These are phyloP conservation scores for Onychostruthus taczanowskii DNA, from an alignment of 2,113 vertebrate species.

Conservation along the genomic window DNA sequence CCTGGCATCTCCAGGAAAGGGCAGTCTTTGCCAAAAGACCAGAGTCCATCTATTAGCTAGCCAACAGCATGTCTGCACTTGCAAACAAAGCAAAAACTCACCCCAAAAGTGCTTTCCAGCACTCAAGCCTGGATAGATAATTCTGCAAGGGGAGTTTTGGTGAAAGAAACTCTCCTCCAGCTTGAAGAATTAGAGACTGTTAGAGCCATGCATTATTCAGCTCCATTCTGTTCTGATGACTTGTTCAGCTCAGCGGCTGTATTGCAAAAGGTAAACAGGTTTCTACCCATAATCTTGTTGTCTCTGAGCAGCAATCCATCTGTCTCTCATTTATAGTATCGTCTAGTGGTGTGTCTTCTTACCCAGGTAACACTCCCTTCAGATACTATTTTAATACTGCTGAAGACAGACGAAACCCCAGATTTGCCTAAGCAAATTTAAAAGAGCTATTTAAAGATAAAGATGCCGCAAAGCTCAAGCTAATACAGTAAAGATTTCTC, in stretches of 20 bases:
- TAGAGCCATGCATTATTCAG: background rate
- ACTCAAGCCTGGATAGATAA: background rate
- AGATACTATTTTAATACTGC: conserved; percentile 23
- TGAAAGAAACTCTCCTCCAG: background rate
- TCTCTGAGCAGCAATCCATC: conserved; percentile 53
- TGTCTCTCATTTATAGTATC: conserved; percentile 22
- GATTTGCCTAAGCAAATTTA: conserved; percentile 50
- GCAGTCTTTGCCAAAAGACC: background rate
- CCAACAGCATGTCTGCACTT: background rate
- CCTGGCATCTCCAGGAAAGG: background rate
- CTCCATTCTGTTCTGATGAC: background rate
- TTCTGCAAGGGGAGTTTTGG: background rate
- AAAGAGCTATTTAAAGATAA: conserved; percentile 48
- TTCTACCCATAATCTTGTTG: conserved; percentile 21
- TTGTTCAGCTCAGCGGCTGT: background rate
- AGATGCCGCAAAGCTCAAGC: conserved; percentile 47
- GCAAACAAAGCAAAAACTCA: background rate
- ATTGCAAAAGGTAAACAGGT: conserved; percentile 47
- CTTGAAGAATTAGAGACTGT: background rate
- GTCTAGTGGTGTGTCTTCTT: conserved; percentile 16
- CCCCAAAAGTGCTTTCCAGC: background rate
- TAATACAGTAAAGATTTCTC: conserved; percentile 47
- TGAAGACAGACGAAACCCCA: conserved; percentile 40
- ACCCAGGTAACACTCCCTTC: conserved; percentile 20
- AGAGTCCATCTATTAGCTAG: background rate